Percentiles rank a stretch among this genome's conserved stretches.
Evolutionary conservation across 2,888 invertebrate genomes (phyloP).

Genomic region (Bhutanitis thaidina): DNA sequence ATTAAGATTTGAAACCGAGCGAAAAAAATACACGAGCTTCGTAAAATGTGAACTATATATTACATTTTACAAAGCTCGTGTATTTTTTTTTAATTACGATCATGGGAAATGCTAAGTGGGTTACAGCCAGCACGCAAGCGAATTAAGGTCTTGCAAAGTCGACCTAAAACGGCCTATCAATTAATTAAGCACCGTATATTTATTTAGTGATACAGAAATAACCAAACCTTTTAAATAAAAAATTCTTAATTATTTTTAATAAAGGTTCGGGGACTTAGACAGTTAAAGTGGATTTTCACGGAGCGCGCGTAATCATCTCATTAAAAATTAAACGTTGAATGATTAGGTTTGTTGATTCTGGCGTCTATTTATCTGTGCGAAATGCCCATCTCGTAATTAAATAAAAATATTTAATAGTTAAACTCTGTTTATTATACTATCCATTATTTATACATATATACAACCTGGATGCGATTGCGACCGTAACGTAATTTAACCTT

Average conservation of each 20-base stretch:
- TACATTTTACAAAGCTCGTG: too few species aligned
- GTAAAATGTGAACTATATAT: too few species aligned
- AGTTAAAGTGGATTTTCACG: not conserved
- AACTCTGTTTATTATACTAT: too few species aligned
- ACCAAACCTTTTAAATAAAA: too few species aligned
- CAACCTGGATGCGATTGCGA: too few species aligned
- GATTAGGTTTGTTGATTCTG: conserved; percentile 1
- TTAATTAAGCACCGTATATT: conserved; percentile 3
- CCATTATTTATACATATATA: too few species aligned
- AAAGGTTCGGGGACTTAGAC: not conserved
- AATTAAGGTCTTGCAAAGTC: not conserved
- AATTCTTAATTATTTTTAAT: not conserved
- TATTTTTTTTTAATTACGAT: not conserved
- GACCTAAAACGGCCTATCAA: not conserved
- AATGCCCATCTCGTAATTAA: not conserved
- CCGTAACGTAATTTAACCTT: too few species aligned
- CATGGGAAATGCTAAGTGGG: conserved; percentile 2
- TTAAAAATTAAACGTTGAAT: conserved; percentile 8
- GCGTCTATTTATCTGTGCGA: not conserved
- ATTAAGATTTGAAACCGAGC: too few species aligned
- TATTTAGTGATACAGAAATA: not conserved
- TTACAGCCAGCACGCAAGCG: not conserved
- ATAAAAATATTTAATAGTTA: too few species aligned
- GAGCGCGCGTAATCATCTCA: not conserved
- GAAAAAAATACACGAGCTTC: too few species aligned